phyloP scores from a whole-genome alignment of 2,888 invertebrate genomes.

The Cheilosia vulpina region DNA sequence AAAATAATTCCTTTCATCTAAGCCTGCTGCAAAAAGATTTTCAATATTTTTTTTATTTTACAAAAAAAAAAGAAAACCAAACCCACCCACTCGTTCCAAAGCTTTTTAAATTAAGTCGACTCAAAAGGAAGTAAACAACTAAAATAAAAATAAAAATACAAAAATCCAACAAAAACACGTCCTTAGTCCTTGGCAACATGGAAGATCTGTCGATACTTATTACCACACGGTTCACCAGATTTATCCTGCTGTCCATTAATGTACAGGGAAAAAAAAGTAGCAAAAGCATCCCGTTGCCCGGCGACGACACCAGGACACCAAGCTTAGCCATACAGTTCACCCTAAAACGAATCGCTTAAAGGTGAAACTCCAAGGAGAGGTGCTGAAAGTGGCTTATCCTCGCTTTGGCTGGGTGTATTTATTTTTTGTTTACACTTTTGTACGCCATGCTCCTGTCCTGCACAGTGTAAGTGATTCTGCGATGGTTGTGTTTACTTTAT shows the following conservation, averaged over 20 bases:
- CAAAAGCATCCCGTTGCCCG: constrained; percentile 25
- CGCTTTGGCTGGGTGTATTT: constrained; percentile 33
- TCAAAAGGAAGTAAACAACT: constrained; percentile 37
- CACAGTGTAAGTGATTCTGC: constrained; percentile 57
- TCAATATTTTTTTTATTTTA: constrained; percentile 29
- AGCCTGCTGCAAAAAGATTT: constrained; percentile 31
- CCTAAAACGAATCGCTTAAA: constrained; percentile 52
- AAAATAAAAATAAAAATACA: constrained; percentile 9
- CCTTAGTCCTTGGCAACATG: constrained; percentile 30
- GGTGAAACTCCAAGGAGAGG: constrained; percentile 42
- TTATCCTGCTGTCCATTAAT: constrained; percentile 51
- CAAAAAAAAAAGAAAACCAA: not conserved
- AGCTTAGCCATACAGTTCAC: constrained; percentile 18
- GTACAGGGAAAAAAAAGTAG: constrained; percentile 9
- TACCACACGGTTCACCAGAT: constrained; percentile 63
- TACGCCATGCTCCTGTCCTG: constrained; percentile 12
- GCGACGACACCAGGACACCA: not conserved
- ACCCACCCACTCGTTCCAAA: not conserved
- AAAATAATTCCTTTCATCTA: constrained; percentile 38
- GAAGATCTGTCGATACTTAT: constrained; percentile 66
- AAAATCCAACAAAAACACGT: constrained; percentile 6
- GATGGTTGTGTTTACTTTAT: constrained; percentile 60
- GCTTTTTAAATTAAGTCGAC: constrained; percentile 50
- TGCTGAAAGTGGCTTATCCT: constrained; percentile 61
- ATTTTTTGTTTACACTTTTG: constrained; percentile 46